These are phyloP conservation scores for Epinotia brunnichana DNA, from an alignment of 2,888 invertebrate genomes.

Conservation along the genomic window DNA sequence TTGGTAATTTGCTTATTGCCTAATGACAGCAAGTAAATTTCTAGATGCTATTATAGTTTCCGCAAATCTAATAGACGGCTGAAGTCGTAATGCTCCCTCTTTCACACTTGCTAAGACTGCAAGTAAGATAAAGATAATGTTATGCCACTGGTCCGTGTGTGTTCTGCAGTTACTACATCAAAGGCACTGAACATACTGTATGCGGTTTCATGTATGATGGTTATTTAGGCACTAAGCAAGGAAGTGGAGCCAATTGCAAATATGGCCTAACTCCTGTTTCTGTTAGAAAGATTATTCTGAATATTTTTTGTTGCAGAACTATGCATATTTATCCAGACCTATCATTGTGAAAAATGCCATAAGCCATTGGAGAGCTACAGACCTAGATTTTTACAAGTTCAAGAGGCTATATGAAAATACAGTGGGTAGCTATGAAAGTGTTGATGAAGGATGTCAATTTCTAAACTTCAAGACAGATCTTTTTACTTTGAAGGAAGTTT, in stretches of 20 bases:
- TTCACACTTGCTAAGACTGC: neutral
- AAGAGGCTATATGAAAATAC: constrained; percentile 87
- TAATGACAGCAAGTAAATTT: no score
- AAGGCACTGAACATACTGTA: neutral
- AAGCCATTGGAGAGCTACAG: constrained; percentile 89
- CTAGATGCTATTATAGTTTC: neutral
- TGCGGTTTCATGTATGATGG: no score
- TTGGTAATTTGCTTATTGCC: no score
- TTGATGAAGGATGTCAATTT: constrained; percentile 93
- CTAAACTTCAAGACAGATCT: constrained; percentile 93
- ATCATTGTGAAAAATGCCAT: constrained; percentile 91
- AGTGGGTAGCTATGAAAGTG: constrained; percentile 88
- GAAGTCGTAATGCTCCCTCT: neutral
- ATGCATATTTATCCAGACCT: constrained; percentile 91
- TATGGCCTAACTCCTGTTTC: neutral
- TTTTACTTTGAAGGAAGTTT: constrained; percentile 89
- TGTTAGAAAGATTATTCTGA: neutral
- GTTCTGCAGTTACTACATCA: neutral
- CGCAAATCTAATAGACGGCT: neutral
- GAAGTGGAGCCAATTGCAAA: no score
- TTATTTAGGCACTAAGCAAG: neutral
- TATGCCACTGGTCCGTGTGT: neutral
- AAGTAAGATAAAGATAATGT: neutral
- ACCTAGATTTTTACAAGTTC: constrained; percentile 87
- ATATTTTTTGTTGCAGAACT: constrained; percentile 67